Evolutionary conservation across 2,113 vertebrate species (phyloP).

Genomic region (Rhinolophus ferrumequinum): DNA sequence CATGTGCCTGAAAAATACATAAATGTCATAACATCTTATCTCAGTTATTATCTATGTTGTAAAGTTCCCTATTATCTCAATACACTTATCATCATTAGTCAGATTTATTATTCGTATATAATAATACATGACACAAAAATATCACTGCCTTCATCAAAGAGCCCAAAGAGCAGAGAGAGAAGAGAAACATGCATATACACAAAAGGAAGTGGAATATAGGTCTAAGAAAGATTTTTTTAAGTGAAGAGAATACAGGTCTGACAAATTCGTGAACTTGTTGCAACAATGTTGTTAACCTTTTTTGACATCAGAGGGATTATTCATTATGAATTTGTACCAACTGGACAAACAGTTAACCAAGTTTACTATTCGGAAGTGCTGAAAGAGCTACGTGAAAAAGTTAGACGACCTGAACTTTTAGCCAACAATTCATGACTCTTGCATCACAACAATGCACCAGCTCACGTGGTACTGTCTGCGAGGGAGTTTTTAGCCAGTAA

Average conservation of each 20-base stretch:
- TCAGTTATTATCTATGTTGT: slow-evolving; percentile 38
- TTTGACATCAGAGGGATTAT: too few species aligned
- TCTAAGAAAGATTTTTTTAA: background rate
- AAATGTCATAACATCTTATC: background rate
- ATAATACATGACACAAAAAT: background rate
- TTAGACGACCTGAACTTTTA: too few species aligned
- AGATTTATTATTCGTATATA: background rate
- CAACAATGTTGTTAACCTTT: too few species aligned
- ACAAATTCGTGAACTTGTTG: too few species aligned
- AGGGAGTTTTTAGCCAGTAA: too few species aligned
- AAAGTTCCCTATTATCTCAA: background rate
- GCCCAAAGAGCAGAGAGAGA: background rate
- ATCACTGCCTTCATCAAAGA: background rate
- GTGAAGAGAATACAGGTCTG: background rate
- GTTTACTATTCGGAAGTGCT: too few species aligned
- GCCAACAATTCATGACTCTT: too few species aligned
- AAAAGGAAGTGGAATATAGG: background rate
- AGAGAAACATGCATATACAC: background rate
- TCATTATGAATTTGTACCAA: too few species aligned
- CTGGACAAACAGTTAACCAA: too few species aligned
- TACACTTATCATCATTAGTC: background rate
- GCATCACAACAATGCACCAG: too few species aligned
- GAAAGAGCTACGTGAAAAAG: too few species aligned
- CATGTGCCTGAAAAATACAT: slow-evolving; percentile 7
- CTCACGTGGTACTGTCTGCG: too few species aligned